Conservation (phyloP, 2,113 vertebrate species). For the Smithornis capensis region DNA sequence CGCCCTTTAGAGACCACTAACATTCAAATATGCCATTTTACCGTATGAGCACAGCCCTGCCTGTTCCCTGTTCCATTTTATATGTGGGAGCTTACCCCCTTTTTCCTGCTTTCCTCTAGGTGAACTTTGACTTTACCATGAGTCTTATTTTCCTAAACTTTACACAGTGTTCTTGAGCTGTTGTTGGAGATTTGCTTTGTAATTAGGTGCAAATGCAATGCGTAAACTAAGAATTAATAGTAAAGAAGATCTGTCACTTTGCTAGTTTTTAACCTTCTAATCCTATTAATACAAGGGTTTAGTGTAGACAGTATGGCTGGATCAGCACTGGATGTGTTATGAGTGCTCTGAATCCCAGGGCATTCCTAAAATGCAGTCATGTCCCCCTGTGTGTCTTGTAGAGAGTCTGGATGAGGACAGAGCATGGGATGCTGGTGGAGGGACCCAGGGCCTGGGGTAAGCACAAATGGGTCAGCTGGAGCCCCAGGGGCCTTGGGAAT, state of each 20-base stretch:
- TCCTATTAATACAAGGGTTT: not conserved
- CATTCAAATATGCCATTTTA: not conserved
- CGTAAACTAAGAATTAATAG: not conserved
- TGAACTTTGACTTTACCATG: not conserved
- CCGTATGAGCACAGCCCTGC: not conserved
- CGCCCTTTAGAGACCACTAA: not conserved
- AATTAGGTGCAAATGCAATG: not conserved
- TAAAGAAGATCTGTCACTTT: not conserved
- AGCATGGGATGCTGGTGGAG: fast-evolving
- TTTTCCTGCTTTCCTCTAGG: not conserved
- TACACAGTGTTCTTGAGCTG: not conserved
- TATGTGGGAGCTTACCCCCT: not conserved
- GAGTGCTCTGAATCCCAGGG: not conserved
- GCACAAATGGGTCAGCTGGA: not conserved
- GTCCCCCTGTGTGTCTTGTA: fast-evolving
- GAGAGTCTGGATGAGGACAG: fast-evolving
- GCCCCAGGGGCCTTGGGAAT: not conserved
- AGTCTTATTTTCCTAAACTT: not conserved
- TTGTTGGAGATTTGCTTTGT: not conserved
- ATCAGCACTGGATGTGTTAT: not conserved
- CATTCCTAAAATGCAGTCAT: not conserved
- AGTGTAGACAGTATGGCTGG: too few species aligned
- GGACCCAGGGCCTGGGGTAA: not conserved
- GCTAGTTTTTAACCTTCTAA: not conserved
- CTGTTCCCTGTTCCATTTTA: not conserved